These are phyloP conservation scores for Strix uralensis DNA, from an alignment of 2,113 vertebrate genomes.

Conservation along the genomic window DNA sequence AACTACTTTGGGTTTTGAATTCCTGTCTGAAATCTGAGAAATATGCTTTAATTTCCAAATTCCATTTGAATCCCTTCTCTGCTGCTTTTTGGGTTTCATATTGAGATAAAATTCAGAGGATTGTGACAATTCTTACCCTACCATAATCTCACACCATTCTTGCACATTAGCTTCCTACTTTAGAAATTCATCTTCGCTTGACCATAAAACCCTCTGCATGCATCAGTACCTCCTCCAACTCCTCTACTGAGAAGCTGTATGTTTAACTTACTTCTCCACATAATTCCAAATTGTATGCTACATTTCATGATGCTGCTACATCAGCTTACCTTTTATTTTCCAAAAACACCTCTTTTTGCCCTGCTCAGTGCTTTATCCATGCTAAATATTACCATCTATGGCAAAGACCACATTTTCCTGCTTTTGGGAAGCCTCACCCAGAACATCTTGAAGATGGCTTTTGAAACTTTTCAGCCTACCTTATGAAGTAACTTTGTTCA, in stretches of 20 bases:
- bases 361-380: background rate
- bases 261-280: background rate
- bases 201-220: background rate
- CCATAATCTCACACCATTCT: background rate
- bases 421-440: background rate
- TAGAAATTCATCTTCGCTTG: background rate
- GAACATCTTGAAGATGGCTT: background rate
- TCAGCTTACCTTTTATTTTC: background rate
- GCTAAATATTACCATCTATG: background rate
- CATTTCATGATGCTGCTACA: fast-evolving
- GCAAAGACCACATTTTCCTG: background rate
- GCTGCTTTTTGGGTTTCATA: background rate
- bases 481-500: constrained; percentile 25
- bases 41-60: background rate
- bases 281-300: background rate
- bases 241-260: background rate
- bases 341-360: background rate
- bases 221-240: background rate
- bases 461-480: background rate
- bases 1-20: background rate
- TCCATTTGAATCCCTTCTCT: background rate
- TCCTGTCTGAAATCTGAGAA: background rate
- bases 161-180: background rate
- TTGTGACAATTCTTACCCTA: background rate
- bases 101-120: background rate